Conservation (phyloP, 2,888 invertebrate genomes). For the Idaea straminata region DNA sequence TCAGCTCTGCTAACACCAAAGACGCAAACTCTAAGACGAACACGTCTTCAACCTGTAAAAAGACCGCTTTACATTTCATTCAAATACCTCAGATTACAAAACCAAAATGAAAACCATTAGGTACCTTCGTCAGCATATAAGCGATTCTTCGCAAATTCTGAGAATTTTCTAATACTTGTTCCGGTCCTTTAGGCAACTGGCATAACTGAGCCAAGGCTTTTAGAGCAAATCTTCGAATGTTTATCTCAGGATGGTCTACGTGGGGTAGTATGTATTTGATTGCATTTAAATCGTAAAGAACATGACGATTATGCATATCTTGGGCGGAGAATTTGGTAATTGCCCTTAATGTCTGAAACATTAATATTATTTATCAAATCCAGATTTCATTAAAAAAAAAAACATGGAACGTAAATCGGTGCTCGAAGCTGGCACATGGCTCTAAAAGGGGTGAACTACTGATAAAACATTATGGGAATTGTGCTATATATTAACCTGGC, state of each 20-base stretch:
- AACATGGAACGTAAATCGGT: too few species aligned
- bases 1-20: conserved; percentile 70
- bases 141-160: conserved; percentile 65
- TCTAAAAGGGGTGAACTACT: too few species aligned
- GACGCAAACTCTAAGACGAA: conserved; percentile 79
- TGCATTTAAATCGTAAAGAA: conserved; percentile 54
- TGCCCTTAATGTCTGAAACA: conserved; percentile 61
- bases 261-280: conserved; percentile 60
- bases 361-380: background rate
- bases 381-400: too few species aligned
- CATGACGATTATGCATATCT: conserved; percentile 58
- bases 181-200: conserved; percentile 66
- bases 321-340: conserved; percentile 70
- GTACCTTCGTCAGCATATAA: conserved; percentile 61
- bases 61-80: background rate
- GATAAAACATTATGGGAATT: background rate
- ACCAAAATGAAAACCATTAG: background rate
- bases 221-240: conserved; percentile 71
- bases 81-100: background rate
- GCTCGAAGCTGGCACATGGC: too few species aligned
- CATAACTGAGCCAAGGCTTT: conserved; percentile 77
- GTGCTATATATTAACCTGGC: conserved; percentile 48
- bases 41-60: conserved; percentile 64
- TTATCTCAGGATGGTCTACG: conserved; percentile 60
- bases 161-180: conserved; percentile 60